phyloP scores from a whole-genome alignment of 2,888 invertebrate genomes.

The Glomeris marginata region DNA sequence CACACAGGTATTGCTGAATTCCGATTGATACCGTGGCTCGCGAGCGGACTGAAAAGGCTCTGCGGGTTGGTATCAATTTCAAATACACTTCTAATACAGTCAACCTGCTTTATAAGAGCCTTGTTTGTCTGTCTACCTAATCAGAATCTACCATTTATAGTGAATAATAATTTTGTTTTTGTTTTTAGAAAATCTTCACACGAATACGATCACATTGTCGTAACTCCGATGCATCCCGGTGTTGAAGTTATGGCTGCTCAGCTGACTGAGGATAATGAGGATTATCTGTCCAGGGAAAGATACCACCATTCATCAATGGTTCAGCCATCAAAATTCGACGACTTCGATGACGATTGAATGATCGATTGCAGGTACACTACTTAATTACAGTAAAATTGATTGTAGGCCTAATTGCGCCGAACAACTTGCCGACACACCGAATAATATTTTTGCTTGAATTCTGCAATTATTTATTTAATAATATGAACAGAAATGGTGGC shows the following conservation, averaged over 20 bases:
- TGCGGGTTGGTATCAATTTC: neutral
- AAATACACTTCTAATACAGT: too few species aligned
- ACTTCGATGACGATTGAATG: neutral
- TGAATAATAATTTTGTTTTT: too few species aligned
- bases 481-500: too few species aligned
- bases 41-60: neutral
- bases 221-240: constrained; percentile 40
- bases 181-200: constrained; percentile 32
- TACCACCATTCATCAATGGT: constrained; percentile 84
- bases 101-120: too few species aligned
- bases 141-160: too few species aligned
- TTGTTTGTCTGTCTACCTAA: too few species aligned
- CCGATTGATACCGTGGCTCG: constrained; percentile 1
- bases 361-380: too few species aligned
- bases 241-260: constrained; percentile 65
- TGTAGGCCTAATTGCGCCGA: too few species aligned
- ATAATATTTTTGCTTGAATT: too few species aligned
- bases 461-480: too few species aligned
- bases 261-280: constrained; percentile 86
- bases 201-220: constrained; percentile 44
- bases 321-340: constrained; percentile 37
- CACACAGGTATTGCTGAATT: neutral
- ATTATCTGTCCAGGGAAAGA: constrained; percentile 77
- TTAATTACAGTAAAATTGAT: too few species aligned
- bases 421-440: too few species aligned